Evolutionary conservation across 2,888 invertebrate species (phyloP).

Genomic region (Coenonympha arcania): DNA sequence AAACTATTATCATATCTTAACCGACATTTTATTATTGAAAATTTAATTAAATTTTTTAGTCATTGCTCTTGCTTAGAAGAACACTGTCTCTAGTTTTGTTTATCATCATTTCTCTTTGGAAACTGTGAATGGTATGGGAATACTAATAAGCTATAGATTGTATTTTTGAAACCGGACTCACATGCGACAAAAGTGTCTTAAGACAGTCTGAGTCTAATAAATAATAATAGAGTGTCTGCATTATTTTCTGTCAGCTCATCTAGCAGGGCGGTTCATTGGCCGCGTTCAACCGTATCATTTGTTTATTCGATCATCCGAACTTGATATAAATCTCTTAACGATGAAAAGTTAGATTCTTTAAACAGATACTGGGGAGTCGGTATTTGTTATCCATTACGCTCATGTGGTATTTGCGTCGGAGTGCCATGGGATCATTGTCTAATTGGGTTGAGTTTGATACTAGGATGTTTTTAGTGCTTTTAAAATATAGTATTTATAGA

Average conservation of each 20-base stretch:
- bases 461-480: not conserved
- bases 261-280: slow-evolving; percentile 55
- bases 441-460: not conserved
- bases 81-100: too few relatives aligned
- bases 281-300: slow-evolving; percentile 60
- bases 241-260: slow-evolving; percentile 36
- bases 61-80: too few relatives aligned
- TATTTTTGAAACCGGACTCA: not conserved
- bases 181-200: slow-evolving; percentile 1
- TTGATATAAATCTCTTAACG: slow-evolving; percentile 63
- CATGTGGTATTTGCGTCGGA: slow-evolving; percentile 1
- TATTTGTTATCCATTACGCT: slow-evolving; percentile 40
- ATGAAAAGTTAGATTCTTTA: slow-evolving; percentile 59
- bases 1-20: too few relatives aligned
- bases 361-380: slow-evolving; percentile 40
- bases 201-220: slow-evolving; percentile 13
- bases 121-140: too few relatives aligned
- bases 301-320: slow-evolving; percentile 62
- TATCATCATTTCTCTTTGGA: too few relatives aligned
- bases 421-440: slow-evolving; percentile 1
- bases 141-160: too few relatives aligned
- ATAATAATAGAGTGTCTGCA: slow-evolving; percentile 7
- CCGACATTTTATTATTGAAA: too few relatives aligned
- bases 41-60: too few relatives aligned
- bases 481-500: too few relatives aligned